Evolutionary conservation across 2,888 invertebrate genomes (phyloP).

Genomic region (Sericinus montela): DNA sequence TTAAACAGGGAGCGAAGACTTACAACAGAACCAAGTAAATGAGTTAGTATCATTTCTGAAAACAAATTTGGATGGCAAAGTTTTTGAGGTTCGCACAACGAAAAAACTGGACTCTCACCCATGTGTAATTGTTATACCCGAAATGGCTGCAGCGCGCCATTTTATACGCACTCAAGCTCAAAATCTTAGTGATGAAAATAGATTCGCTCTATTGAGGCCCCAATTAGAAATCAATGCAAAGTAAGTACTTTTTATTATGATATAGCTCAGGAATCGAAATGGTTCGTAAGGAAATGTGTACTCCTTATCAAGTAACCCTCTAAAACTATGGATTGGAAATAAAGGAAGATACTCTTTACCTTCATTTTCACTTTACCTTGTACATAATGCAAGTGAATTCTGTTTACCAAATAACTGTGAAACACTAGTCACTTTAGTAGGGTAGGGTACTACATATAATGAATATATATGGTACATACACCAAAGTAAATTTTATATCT

Average conservation of each 20-base stretch:
- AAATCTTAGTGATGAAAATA: constrained; percentile 88
- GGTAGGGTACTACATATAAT: too few relatives aligned
- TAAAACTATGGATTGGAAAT: too few relatives aligned
- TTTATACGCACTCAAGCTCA: constrained; percentile 94
- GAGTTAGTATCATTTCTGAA: constrained; percentile 89
- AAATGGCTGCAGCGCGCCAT: constrained; percentile 98
- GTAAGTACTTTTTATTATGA: constrained; percentile 62
- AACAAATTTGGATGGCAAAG: constrained; percentile 86
- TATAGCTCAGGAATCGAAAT: too few relatives aligned
- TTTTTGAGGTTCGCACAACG: constrained; percentile 90
- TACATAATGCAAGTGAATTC: too few relatives aligned
- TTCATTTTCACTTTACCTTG: too few relatives aligned
- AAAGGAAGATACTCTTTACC: too few relatives aligned
- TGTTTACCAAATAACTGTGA: too few relatives aligned
- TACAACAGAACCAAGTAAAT: constrained; percentile 87
- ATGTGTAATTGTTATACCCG: constrained; percentile 96
- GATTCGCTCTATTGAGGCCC: constrained; percentile 92
- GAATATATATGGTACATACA: too few relatives aligned
- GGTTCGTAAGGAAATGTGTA: too few relatives aligned
- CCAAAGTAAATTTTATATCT: too few relatives aligned
- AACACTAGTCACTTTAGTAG: too few relatives aligned
- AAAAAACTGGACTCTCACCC: constrained; percentile 93
- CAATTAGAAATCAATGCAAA: constrained; percentile 96
- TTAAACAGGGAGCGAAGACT: constrained; percentile 78
- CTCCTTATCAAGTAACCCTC: too few relatives aligned